Evolutionary conservation across 2,797 vertebrate genomes (phyloP).

Genomic region (Anguilla anguilla): DNA sequence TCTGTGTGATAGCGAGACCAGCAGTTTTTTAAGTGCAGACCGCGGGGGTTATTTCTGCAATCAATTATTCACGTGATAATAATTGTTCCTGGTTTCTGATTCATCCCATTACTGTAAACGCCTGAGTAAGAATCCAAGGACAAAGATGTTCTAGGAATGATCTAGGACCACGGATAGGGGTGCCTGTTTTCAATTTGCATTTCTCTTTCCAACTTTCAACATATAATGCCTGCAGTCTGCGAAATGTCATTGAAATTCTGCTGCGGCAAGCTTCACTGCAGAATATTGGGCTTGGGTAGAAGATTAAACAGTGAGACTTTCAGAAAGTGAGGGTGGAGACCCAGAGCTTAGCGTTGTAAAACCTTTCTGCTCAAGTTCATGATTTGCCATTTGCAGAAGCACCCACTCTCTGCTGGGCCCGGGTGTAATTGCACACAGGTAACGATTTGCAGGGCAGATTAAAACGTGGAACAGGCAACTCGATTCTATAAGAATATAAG

Average conservation of each 20-base stretch:
- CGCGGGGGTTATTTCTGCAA: background rate
- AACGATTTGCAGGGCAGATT: background rate
- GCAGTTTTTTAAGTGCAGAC: background rate
- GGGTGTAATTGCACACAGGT: background rate
- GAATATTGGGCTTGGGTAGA: background rate
- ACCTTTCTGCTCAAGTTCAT: background rate
- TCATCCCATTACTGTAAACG: background rate
- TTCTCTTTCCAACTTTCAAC: background rate
- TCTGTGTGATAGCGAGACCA: background rate
- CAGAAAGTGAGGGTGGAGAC: background rate
- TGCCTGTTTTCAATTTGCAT: background rate
- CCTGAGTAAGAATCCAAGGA: background rate
- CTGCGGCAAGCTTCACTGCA: background rate
- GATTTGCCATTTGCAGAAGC: background rate
- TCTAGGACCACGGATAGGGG: background rate
- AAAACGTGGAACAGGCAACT: background rate
- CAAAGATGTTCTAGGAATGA: background rate
- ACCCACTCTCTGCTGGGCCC: background rate
- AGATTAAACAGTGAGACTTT: background rate
- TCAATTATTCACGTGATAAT: background rate
- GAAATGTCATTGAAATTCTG: background rate
- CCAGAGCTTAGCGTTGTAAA: background rate
- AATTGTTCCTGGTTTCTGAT: background rate
- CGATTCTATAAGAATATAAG: background rate
- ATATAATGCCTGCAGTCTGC: background rate